Conservation (phyloP, 92 coral and sea anemone species). For the Porites evermanni region DNA sequence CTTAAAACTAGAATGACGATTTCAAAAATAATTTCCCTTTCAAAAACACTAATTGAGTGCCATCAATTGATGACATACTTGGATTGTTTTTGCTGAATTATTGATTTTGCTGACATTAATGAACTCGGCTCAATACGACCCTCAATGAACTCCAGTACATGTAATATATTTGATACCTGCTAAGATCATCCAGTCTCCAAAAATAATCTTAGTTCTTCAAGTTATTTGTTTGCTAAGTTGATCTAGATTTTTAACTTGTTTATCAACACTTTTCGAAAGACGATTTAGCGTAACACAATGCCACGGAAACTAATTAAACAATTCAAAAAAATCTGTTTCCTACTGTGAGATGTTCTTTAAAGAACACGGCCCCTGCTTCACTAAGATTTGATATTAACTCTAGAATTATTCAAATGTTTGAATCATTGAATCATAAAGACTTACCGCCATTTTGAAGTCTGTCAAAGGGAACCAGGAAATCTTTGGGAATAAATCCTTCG, state of each 20-base stretch:
- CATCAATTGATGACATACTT: conserved; percentile 1
- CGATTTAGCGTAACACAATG: conserved; percentile 16
- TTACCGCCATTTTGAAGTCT: conserved; percentile 67
- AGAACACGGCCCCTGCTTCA: not conserved
- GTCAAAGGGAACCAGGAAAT: conserved; percentile 71
- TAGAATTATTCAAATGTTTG: conserved; percentile 9
- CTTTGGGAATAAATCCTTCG: conserved; percentile 95
- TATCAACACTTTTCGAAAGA: conserved; percentile 5
- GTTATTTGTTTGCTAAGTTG: conserved; percentile 17
- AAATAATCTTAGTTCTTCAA: not conserved
- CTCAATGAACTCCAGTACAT: not conserved
- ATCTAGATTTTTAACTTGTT: conserved; percentile 3
- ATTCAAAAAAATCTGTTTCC: not conserved
- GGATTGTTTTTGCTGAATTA: not conserved
- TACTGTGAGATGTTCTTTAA: not conserved
- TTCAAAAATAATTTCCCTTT: not conserved
- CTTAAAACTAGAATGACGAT: not conserved
- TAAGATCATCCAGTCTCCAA: not conserved
- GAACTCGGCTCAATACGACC: not conserved
- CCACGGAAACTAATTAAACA: not conserved
- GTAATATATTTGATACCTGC: not conserved
- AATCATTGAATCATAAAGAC: conserved; percentile 24
- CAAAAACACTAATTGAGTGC: not conserved
- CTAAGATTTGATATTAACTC: not conserved
- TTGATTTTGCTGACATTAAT: too few relatives aligned